A percentile compares a stretch with the other conserved stretches of the same genome.
phyloP scores from a whole-genome alignment of 1,140 invertebrate species.

The Heliconius hermathena region DNA sequence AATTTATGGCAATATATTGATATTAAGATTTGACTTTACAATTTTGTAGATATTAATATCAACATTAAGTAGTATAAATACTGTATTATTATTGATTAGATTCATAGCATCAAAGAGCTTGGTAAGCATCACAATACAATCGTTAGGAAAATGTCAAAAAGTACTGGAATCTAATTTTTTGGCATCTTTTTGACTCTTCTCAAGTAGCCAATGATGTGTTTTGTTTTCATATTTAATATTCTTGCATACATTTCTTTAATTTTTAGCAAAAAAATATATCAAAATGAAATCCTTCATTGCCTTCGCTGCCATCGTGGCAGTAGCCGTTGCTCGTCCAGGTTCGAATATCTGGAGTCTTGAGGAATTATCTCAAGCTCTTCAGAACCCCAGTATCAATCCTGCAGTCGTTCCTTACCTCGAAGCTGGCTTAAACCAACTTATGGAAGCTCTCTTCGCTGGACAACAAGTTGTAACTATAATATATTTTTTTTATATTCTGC shows the following conservation, averaged over 20 bases:
- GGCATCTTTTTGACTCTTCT: too few species aligned
- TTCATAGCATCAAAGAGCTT: neutral
- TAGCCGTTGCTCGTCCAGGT: slow-evolving; percentile 42
- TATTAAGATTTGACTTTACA: neutral
- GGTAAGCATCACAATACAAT: neutral
- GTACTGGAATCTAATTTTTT: too few species aligned
- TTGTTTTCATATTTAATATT: too few species aligned
- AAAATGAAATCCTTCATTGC: slow-evolving; percentile 47
- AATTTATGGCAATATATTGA: neutral
- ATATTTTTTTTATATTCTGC: neutral
- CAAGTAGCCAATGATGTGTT: too few species aligned
- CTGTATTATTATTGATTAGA: neutral
- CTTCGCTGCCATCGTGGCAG: slow-evolving; percentile 54
- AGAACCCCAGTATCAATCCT: slow-evolving; percentile 51
- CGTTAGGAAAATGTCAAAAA: neutral
- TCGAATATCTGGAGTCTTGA: slow-evolving; percentile 48
- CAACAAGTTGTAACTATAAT: slow-evolving; percentile 47
- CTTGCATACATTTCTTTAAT: neutral
- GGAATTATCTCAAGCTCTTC: slow-evolving; percentile 52
- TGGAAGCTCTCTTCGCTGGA: slow-evolving; percentile 48
- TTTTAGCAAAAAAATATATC: neutral
- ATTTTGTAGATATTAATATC: slow-evolving; percentile 4
- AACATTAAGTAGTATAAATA: slow-evolving; percentile 18
- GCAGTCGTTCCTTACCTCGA: slow-evolving; percentile 51
- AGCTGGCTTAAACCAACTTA: slow-evolving; percentile 54